These are phyloP conservation scores for Bergia sp. DNA, from an alignment of 92 coral and sea anemone species.

Conservation along the genomic window DNA sequence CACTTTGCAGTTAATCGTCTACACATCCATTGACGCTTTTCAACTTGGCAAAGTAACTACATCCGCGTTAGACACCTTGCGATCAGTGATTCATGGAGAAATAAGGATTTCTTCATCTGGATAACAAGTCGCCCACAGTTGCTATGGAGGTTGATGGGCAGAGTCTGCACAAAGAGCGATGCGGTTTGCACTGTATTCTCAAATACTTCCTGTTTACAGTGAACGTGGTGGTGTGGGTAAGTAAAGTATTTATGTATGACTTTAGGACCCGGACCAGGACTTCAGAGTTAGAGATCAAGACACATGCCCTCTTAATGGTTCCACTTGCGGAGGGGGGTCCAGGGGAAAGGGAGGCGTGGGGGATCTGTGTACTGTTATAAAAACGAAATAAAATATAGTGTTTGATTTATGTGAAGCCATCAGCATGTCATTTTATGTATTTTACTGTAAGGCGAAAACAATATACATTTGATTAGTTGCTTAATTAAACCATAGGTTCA, in stretches of 20 bases:
- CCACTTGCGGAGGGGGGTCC: too few species aligned
- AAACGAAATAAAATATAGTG: too few species aligned
- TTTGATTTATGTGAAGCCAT: too few species aligned
- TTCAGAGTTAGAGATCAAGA: too few species aligned
- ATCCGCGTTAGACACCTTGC: neutral
- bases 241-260: neutral
- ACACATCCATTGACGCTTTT: neutral
- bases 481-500: too few species aligned
- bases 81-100: neutral
- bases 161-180: conserved; percentile 30
- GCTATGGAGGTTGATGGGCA: conserved; percentile 38
- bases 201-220: conserved; percentile 78
- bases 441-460: too few species aligned
- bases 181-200: conserved; percentile 65
- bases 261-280: neutral
- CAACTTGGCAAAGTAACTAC: neutral
- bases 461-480: too few species aligned
- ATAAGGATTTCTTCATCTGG: neutral
- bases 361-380: neutral
- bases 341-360: neutral
- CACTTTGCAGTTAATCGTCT: neutral
- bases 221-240: conserved; percentile 80
- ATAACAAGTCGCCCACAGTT: neutral
- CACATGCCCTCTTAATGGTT: too few species aligned
- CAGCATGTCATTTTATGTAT: too few species aligned